Conservation (phyloP, 2,113 vertebrate genomes). For the Corydoras maculifer region DNA sequence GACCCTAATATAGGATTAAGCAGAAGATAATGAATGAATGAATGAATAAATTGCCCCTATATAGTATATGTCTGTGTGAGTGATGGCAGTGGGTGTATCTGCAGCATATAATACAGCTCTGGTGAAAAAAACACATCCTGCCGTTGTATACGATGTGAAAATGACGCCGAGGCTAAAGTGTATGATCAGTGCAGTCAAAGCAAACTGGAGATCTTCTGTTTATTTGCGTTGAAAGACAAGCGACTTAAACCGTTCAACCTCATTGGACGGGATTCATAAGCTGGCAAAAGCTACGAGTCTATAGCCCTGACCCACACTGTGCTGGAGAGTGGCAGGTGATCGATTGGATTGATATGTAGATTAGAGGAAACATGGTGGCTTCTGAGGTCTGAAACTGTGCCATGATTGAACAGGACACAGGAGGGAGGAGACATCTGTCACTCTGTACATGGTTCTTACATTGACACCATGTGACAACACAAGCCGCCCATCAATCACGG, state of each 20-base stretch:
- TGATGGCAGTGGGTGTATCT: too few relatives aligned
- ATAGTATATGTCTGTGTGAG: too few relatives aligned
- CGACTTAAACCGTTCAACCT: not conserved
- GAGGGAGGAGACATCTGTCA: constrained; percentile 4
- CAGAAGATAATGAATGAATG: too few relatives aligned
- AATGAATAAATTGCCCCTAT: too few relatives aligned
- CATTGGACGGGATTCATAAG: constrained; percentile 28
- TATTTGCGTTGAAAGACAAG: too few relatives aligned
- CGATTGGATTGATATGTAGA: constrained; percentile 34
- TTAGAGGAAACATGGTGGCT: constrained; percentile 18
- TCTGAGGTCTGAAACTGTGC: constrained; percentile 22
- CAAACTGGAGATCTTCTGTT: too few relatives aligned
- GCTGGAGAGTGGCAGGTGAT: constrained; percentile 6
- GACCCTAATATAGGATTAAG: too few relatives aligned
- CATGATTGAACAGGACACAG: not conserved
- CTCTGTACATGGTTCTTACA: constrained; percentile 10
- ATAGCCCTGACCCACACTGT: not conserved
- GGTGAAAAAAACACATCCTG: too few relatives aligned
- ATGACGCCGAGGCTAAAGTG: too few relatives aligned
- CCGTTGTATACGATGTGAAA: too few relatives aligned
- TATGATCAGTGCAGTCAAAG: too few relatives aligned
- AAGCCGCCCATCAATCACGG: constrained; percentile 17
- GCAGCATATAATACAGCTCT: too few relatives aligned
- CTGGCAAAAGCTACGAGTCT: constrained; percentile 25
- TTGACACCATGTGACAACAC: constrained; percentile 23